Conservation (phyloP, 2,113 vertebrate genomes). For the Rhineura floridana region DNA sequence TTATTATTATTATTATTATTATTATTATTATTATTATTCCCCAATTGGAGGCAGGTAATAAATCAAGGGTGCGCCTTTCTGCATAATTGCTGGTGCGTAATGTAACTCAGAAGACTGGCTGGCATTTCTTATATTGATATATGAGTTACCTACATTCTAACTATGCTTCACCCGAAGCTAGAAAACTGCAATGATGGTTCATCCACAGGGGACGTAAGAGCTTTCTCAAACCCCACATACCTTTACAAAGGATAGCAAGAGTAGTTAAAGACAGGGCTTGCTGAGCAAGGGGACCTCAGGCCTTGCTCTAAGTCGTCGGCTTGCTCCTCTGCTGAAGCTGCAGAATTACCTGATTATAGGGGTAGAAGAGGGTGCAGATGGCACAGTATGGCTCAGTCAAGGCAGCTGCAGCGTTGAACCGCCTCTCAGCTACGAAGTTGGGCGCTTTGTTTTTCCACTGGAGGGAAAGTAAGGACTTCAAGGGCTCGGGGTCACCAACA, state of each 20-base stretch:
- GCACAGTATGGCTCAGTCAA: slow-evolving; percentile 89
- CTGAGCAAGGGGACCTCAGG: neutral
- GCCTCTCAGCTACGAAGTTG: slow-evolving; percentile 89
- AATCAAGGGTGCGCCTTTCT: neutral
- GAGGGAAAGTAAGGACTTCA: slow-evolving; percentile 83
- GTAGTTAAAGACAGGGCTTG: neutral
- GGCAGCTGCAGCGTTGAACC: slow-evolving; percentile 88
- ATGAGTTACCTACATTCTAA: neutral
- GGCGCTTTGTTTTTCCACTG: slow-evolving; percentile 87
- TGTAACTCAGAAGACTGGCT: no score
- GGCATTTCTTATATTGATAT: neutral
- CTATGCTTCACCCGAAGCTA: neutral
- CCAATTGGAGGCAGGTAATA: neutral
- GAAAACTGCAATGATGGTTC: neutral
- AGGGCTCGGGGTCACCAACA: slow-evolving; percentile 75
- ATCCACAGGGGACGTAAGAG: neutral
- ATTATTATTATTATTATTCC: no score
- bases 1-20: no score
- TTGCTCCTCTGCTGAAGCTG: neutral
- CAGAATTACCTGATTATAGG: slow-evolving; percentile 80
- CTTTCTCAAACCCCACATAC: neutral
- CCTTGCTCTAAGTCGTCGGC: no score
- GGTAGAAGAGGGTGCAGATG: slow-evolving; percentile 91
- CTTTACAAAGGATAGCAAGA: no score
- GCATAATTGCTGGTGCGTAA: neutral